Evolutionary conservation across 2,888 invertebrate species (phyloP).

Genomic region (Drosophila hawaiiensis): DNA sequence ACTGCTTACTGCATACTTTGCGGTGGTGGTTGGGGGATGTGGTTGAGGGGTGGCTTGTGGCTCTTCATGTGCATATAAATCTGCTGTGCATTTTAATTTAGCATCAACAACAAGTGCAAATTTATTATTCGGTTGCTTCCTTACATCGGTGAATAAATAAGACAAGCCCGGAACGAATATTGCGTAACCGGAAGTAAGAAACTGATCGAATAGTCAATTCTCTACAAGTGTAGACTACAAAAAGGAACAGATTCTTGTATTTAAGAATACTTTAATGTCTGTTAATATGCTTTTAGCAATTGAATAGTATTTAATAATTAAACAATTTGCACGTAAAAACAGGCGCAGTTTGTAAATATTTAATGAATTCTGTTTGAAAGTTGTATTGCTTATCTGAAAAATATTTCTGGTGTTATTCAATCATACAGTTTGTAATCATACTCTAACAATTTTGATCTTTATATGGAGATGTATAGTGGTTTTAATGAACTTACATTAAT

Average conservation of each 20-base stretch:
- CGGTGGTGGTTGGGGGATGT: neutral
- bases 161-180: neutral
- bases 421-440: no score
- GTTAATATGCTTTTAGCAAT: neutral
- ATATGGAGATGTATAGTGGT: no score
- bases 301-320: neutral
- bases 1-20: slow-evolving; percentile 2
- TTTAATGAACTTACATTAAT: neutral
- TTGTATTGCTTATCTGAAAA: no score
- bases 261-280: neutral
- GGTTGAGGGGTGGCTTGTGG: neutral
- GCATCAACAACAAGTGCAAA: slow-evolving; percentile 46
- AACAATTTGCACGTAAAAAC: neutral
- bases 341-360: neutral
- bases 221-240: neutral
- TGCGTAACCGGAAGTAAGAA: neutral
- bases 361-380: no score
- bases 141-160: slow-evolving; percentile 18
- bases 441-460: neutral
- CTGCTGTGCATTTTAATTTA: slow-evolving; percentile 57
- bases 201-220: slow-evolving; percentile 4
- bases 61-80: slow-evolving; percentile 41
- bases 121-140: slow-evolving; percentile 32
- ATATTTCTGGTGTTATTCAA: neutral
- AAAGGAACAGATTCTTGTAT: neutral